Evolutionary conservation across 2,888 invertebrate species (phyloP).

Genomic region (Lepidocyrtinus sp.): DNA sequence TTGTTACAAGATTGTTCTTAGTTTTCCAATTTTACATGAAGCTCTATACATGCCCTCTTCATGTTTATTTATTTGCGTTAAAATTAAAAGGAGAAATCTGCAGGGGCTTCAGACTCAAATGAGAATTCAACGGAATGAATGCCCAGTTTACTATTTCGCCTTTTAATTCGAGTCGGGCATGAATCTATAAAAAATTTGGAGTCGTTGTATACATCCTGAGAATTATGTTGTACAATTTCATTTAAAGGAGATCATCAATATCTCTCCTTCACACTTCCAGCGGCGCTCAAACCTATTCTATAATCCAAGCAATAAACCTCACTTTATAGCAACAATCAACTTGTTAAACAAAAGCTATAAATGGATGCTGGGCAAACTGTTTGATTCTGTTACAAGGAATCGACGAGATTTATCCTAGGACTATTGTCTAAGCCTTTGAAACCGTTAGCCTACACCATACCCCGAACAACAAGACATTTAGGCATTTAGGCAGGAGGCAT

Average conservation of each 20-base stretch:
- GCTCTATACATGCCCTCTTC: conserved; percentile 17
- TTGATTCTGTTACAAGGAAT: neutral
- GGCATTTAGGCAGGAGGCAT: neutral
- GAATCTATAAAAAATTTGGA: conserved; percentile 44
- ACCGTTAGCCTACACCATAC: too few species aligned
- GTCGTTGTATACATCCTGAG: neutral
- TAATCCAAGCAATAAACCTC: neutral
- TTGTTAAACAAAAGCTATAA: neutral
- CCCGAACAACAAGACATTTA: too few species aligned
- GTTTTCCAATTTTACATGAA: neutral
- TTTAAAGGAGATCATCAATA: neutral
- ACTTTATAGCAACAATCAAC: neutral
- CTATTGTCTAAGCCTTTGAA: neutral
- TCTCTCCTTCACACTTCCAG: neutral
- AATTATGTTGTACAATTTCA: neutral
- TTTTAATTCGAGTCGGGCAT: conserved; percentile 57
- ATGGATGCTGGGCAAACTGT: too few species aligned
- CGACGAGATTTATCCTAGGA: neutral
- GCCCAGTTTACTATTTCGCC: neutral
- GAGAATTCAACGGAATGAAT: conserved; percentile 5
- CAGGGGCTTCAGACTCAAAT: conserved; percentile 45
- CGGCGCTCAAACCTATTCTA: neutral
- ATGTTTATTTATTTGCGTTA: conserved; percentile 29
- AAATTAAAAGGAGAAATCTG: conserved; percentile 30
- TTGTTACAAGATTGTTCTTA: neutral